These are phyloP conservation scores for Xestia ashworthii DNA, from an alignment of 2,888 invertebrate species.

Conservation along the genomic window DNA sequence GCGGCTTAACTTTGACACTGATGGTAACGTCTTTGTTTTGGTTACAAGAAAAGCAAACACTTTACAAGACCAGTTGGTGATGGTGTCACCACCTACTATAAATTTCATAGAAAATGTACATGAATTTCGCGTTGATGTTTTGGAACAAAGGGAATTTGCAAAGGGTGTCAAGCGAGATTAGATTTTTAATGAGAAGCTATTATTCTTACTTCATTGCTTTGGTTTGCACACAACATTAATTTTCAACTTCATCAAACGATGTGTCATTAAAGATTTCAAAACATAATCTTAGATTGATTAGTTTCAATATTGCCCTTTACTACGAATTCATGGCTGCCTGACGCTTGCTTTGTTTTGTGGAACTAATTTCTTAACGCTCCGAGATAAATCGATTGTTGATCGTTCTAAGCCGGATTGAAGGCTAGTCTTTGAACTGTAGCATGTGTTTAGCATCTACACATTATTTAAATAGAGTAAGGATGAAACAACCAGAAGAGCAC, in stretches of 20 bases:
- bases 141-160: slow-evolving; percentile 59
- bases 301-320: slow-evolving; percentile 40
- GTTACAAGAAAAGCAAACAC: slow-evolving; percentile 1
- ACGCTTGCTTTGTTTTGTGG: slow-evolving; percentile 17
- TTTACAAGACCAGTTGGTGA: slow-evolving; percentile 28
- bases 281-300: slow-evolving; percentile 47
- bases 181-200: slow-evolving; percentile 68
- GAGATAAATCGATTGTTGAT: slow-evolving; percentile 18
- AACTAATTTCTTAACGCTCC: slow-evolving; percentile 33
- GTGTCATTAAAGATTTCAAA: slow-evolving; percentile 46
- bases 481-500: background rate
- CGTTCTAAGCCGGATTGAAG: background rate
- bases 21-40: slow-evolving; percentile 15
- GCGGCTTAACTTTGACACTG: background rate
- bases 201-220: slow-evolving; percentile 69
- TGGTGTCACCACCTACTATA: slow-evolving; percentile 26
- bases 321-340: slow-evolving; percentile 15
- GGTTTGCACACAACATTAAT: slow-evolving; percentile 65
- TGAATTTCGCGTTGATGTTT: slow-evolving; percentile 58
- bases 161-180: slow-evolving; percentile 66
- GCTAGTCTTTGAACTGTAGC: slow-evolving; percentile 15
- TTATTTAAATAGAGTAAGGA: background rate
- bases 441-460: slow-evolving; percentile 1
- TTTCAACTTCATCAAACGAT: slow-evolving; percentile 54
- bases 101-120: slow-evolving; percentile 52